A percentile compares a stretch with the other conserved stretches of the same genome.
phyloP scores from a whole-genome alignment of 2,888 invertebrate genomes.

The Agrochola lota region DNA sequence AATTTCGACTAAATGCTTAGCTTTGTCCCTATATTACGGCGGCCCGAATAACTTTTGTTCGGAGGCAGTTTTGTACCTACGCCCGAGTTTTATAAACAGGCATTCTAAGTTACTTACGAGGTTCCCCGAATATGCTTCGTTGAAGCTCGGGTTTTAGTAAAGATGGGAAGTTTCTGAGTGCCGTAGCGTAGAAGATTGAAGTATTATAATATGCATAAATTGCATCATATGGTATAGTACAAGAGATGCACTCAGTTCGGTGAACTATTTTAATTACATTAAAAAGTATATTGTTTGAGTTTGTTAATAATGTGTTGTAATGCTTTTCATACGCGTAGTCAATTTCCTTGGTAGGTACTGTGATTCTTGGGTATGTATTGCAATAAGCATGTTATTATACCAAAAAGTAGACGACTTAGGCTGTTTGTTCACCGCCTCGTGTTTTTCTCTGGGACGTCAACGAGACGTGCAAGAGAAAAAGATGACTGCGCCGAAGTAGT shows the following conservation, averaged over 20 bases:
- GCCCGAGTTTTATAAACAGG: slow-evolving; percentile 53
- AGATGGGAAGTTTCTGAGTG: slow-evolving; percentile 12
- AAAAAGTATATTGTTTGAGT: slow-evolving; percentile 14
- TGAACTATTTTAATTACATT: slow-evolving; percentile 12
- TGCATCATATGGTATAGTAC: slow-evolving; percentile 9
- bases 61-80: slow-evolving; percentile 44
- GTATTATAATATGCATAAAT: slow-evolving; percentile 30
- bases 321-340: neutral
- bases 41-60: slow-evolving; percentile 52
- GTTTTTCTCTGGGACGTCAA: no score
- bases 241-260: slow-evolving; percentile 16
- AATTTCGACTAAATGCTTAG: slow-evolving; percentile 65
- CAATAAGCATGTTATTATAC: neutral
- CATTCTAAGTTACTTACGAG: slow-evolving; percentile 43
- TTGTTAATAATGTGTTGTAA: slow-evolving; percentile 19
- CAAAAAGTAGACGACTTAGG: neutral
- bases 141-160: slow-evolving; percentile 13
- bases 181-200: slow-evolving; percentile 21
- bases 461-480: no score
- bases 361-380: neutral
- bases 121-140: slow-evolving; percentile 34
- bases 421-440: no score
- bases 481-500: no score
- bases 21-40: slow-evolving; percentile 62
- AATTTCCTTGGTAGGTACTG: slow-evolving; percentile 10